Conservation (phyloP, 2,113 vertebrate genomes). For the Seriola dumerili region DNA sequence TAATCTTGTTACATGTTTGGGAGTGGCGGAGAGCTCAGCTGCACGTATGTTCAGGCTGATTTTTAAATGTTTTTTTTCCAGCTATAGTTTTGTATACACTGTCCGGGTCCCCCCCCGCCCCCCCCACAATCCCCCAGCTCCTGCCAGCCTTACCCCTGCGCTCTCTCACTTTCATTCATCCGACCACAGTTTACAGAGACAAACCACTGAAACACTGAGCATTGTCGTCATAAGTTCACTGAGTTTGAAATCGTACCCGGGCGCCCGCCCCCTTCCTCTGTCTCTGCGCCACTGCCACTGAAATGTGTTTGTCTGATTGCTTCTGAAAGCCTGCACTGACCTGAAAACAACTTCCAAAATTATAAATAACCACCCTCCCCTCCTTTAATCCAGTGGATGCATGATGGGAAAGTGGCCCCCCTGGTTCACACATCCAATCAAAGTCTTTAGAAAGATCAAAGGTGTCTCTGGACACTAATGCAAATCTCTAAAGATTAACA, state of each 20-base stretch:
- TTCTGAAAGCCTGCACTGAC: slow-evolving; percentile 77
- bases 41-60: not conserved
- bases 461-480: slow-evolving; percentile 84
- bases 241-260: slow-evolving; percentile 72
- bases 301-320: slow-evolving; percentile 79
- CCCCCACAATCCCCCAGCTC: not conserved
- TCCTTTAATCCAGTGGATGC: slow-evolving; percentile 69
- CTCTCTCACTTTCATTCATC: slow-evolving; percentile 49
- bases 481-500: slow-evolving; percentile 85
- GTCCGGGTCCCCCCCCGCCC: slow-evolving; percentile 25
- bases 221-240: slow-evolving; percentile 75
- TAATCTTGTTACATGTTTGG: slow-evolving; percentile 4
- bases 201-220: slow-evolving; percentile 51
- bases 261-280: slow-evolving; percentile 52
- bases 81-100: not conserved
- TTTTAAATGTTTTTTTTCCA: not conserved
- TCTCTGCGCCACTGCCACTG: slow-evolving; percentile 69
- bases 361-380: slow-evolving; percentile 70
- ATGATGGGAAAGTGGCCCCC: slow-evolving; percentile 81
- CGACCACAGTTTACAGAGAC: slow-evolving; percentile 54
- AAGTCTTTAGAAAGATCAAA: slow-evolving; percentile 85
- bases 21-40: not conserved
- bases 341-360: slow-evolving; percentile 81
- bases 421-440: slow-evolving; percentile 82
- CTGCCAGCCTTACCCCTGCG: slow-evolving; percentile 7